Evolutionary conservation across 2,888 invertebrate genomes (phyloP).

Genomic region (Conops quadrifasciatus): DNA sequence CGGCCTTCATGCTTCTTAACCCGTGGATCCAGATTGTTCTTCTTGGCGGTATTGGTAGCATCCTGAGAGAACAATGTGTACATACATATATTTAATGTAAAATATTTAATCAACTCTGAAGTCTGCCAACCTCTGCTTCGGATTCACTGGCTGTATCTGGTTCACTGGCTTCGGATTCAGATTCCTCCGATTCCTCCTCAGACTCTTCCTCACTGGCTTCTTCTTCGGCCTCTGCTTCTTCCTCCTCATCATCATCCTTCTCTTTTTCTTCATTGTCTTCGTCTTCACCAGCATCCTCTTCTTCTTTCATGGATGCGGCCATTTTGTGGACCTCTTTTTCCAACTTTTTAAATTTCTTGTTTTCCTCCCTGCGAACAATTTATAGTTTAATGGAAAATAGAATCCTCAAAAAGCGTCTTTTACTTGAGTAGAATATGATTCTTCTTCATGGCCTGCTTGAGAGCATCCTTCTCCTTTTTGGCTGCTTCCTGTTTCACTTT

Average conservation of each 20-base stretch:
- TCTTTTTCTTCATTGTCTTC: slow-evolving; percentile 73
- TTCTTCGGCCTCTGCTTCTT: slow-evolving; percentile 60
- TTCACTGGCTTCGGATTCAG: slow-evolving; percentile 71
- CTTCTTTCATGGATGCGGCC: slow-evolving; percentile 86
- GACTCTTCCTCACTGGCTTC: slow-evolving; percentile 58
- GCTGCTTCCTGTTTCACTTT: slow-evolving; percentile 77
- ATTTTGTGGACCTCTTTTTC: slow-evolving; percentile 92
- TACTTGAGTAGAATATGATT: slow-evolving; percentile 79
- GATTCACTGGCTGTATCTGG: slow-evolving; percentile 67
- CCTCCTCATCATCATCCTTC: slow-evolving; percentile 66
- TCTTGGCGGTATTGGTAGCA: slow-evolving; percentile 73
- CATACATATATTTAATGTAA: not conserved
- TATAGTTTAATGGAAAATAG: not conserved
- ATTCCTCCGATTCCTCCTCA: slow-evolving; percentile 69
- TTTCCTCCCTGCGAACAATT: slow-evolving; percentile 71
- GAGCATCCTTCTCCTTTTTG: slow-evolving; percentile 79
- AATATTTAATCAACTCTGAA: not conserved
- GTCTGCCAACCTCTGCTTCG: slow-evolving; percentile 70
- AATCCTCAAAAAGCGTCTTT: not conserved
- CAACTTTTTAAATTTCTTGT: slow-evolving; percentile 81
- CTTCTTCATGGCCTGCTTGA: slow-evolving; percentile 83
- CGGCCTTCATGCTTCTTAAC: slow-evolving; percentile 81
- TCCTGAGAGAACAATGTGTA: slow-evolving; percentile 66
- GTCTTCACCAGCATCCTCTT: slow-evolving; percentile 76
- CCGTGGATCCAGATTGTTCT: slow-evolving; percentile 72